phyloP scores from a whole-genome alignment of 35 echinoderm and acorn worm genomes.

The Anneissia japonica region DNA sequence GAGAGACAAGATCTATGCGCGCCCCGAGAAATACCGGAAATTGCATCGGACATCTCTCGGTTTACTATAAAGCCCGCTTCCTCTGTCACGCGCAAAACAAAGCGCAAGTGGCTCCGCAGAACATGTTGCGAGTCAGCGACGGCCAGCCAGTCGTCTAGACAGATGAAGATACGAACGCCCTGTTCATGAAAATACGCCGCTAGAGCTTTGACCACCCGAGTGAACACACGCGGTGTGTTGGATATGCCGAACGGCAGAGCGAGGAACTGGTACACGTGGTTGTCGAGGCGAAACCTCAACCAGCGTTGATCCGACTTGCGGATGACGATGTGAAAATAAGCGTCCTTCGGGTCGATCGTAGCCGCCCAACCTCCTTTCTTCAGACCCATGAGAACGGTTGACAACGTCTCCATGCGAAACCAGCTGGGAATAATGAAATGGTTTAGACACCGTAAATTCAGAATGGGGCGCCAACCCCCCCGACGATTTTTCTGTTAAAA shows the following conservation, averaged over 20 bases:
- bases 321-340: conserved; percentile 35
- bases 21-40: not conserved
- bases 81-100: not conserved
- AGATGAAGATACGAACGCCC: conserved; percentile 3
- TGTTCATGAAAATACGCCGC: not conserved
- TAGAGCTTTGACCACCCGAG: not conserved
- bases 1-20: not conserved
- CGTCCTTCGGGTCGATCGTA: conserved; percentile 37
- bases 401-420: conserved; percentile 45
- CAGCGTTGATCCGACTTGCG: not conserved
- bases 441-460: conserved; percentile 5
- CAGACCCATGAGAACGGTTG: conserved; percentile 3
- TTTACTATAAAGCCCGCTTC: not conserved
- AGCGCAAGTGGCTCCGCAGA: not conserved
- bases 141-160: conserved; percentile 31
- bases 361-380: not conserved
- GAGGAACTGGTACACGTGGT: not conserved
- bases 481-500: not conserved
- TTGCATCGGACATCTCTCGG: not conserved
- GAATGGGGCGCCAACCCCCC: not conserved
- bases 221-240: conserved; percentile 17
- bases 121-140: not conserved
- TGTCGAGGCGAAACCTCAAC: not conserved
- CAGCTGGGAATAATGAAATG: conserved; percentile 8
- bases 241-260: conserved; percentile 32